These are phyloP conservation scores for Habropoda laboriosa DNA, from an alignment of 1,140 invertebrate species.

Conservation along the genomic window DNA sequence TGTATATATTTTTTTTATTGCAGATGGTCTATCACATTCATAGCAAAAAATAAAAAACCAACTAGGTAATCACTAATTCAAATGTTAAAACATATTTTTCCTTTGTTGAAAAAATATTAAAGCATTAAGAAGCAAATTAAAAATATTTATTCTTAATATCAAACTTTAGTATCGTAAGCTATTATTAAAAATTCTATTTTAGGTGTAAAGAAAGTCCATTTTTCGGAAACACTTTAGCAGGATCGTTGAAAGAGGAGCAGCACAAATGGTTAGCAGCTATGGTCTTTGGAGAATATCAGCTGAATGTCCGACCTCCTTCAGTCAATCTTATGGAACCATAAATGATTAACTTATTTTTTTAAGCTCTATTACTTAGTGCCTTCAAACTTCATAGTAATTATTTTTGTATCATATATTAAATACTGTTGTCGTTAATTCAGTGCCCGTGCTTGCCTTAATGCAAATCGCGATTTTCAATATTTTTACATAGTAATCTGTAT, in stretches of 20 bases:
- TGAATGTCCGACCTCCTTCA: constrained; percentile 75
- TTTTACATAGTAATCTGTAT: not conserved
- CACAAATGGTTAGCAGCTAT: constrained; percentile 90
- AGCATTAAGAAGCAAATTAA: not conserved
- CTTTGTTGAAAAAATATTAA: not conserved
- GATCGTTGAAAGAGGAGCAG: constrained; percentile 87
- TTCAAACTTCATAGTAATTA: constrained; percentile 2
- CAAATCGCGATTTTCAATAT: constrained; percentile 2
- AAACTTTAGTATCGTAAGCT: not conserved
- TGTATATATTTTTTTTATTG: constrained; percentile 59
- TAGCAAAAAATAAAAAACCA: constrained; percentile 86
- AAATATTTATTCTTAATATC: not conserved
- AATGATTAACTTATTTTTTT: constrained; percentile 38
- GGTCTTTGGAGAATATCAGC: constrained; percentile 85
- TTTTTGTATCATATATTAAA: constrained; percentile 29
- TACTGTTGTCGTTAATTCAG: constrained; percentile 1
- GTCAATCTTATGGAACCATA: constrained; percentile 77
- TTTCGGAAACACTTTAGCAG: constrained; percentile 90
- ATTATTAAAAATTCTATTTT: constrained; percentile 50
- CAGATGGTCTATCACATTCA: constrained; percentile 90
- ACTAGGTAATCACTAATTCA: constrained; percentile 81
- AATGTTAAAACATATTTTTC: not conserved
- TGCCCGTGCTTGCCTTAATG: constrained; percentile 31
- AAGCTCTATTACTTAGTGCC: not conserved
- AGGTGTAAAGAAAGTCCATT: constrained; percentile 89